phyloP scores from a whole-genome alignment of 2,797 vertebrate species.

The Chelonia mydas region DNA sequence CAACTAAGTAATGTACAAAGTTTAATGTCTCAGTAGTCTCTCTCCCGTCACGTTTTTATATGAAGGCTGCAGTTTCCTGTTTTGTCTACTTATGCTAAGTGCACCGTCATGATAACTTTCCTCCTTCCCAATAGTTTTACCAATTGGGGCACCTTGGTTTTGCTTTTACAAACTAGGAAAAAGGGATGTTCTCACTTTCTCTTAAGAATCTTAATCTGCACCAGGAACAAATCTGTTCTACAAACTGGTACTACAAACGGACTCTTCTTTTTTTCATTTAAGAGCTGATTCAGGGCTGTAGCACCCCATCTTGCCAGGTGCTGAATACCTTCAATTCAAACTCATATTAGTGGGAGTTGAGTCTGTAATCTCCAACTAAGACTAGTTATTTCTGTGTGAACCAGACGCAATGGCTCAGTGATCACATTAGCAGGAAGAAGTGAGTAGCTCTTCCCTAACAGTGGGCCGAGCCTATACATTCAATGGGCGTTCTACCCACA shows the following conservation, averaged over 20 bases:
- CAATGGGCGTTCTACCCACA: not conserved
- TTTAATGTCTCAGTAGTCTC: not conserved
- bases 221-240: not conserved
- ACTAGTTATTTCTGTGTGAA: not conserved
- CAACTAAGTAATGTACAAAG: not conserved
- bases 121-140: not conserved
- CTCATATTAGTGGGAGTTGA: not conserved
- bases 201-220: not conserved
- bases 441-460: not conserved
- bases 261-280: not conserved
- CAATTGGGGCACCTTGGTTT: not conserved
- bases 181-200: not conserved
- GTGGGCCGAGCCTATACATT: rapidly evolving
- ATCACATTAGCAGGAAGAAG: not conserved
- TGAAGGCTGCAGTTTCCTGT: not conserved
- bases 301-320: not conserved
- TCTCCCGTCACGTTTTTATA: not conserved
- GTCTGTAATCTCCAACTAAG: not conserved
- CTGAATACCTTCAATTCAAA: rapidly evolving
- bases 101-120: not conserved
- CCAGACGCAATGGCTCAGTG: rapidly evolving
- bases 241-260: not conserved
- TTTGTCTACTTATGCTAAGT: not conserved
- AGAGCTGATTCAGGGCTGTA: not conserved
- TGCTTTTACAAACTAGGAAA: not conserved